Conservation (phyloP, 2,113 vertebrate genomes). For the Platysternon megacephalum region DNA sequence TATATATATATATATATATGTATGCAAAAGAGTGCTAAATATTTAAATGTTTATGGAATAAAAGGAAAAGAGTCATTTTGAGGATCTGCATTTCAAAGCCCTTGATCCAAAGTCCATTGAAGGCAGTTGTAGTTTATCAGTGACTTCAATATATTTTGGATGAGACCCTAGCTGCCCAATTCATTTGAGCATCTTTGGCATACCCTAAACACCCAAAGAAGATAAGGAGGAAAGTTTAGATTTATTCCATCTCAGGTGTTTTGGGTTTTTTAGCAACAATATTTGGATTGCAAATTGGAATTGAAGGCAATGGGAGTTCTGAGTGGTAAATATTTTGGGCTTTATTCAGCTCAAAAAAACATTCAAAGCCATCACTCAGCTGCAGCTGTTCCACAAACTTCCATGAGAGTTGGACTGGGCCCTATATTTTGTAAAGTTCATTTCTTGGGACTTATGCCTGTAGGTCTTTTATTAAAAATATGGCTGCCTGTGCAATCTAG, state of each 20-base stretch:
- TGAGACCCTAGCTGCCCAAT: rapidly evolving
- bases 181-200: rapidly evolving
- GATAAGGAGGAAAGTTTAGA: not conserved
- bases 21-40: not conserved
- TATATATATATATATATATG: not conserved
- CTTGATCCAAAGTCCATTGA: rapidly evolving
- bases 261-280: not conserved
- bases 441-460: rapidly evolving
- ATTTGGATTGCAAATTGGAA: not conserved
- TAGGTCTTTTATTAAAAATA: not conserved
- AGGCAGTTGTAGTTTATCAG: not conserved
- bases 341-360: not conserved
- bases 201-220: not conserved
- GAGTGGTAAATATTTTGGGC: not conserved
- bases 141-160: rapidly evolving
- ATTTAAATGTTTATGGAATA: not conserved
- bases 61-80: not conserved
- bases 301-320: not conserved
- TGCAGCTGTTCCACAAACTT: not conserved
- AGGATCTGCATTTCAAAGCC: not conserved
- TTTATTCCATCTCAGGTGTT: not conserved
- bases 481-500: not conserved
- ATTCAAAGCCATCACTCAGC: not conserved
- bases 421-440: rapidly evolving
- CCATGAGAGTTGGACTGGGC: rapidly evolving